These are phyloP conservation scores for Delphinus delphis DNA, from an alignment of 2,113 vertebrate species.

Conservation along the genomic window DNA sequence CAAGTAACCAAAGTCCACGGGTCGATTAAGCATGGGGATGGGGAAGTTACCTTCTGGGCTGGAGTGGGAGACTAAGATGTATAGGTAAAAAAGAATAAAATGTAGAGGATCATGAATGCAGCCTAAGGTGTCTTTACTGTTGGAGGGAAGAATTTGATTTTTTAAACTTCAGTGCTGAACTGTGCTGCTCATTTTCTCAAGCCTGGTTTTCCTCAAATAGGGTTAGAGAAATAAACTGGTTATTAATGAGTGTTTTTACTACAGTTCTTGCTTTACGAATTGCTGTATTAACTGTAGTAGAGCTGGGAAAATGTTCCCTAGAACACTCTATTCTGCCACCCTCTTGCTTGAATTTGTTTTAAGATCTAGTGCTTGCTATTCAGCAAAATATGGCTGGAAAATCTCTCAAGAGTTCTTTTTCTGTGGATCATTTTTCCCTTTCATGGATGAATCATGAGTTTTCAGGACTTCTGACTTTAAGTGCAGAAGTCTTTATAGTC, in stretches of 20 bases:
- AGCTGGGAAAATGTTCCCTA: background rate
- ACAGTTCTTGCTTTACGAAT: background rate
- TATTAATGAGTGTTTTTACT: conserved; percentile 11
- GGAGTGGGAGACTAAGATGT: background rate
- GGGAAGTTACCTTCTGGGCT: background rate
- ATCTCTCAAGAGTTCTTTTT: conserved; percentile 23
- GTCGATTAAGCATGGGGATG: background rate
- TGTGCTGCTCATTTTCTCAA: background rate
- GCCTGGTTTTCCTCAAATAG: background rate
- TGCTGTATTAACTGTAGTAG: background rate
- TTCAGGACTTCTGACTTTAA: background rate
- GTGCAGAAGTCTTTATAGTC: background rate
- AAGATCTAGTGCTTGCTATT: conserved; percentile 38
- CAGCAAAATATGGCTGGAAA: conserved; percentile 41
- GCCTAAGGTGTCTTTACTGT: background rate
- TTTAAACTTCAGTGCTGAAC: background rate
- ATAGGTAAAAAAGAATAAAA: background rate
- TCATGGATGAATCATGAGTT: conserved; percentile 14
- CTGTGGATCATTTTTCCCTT: background rate
- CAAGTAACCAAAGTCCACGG: background rate
- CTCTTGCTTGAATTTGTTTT: conserved; percentile 43
- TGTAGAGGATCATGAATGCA: background rate
- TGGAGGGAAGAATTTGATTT: background rate
- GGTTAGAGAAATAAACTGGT: conserved; percentile 26
- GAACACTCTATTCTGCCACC: background rate